Percentiles rank a stretch among this genome's conserved stretches.
Conservation (phyloP, 2,888 invertebrate genomes). For the Coelopa pilipes region DNA sequence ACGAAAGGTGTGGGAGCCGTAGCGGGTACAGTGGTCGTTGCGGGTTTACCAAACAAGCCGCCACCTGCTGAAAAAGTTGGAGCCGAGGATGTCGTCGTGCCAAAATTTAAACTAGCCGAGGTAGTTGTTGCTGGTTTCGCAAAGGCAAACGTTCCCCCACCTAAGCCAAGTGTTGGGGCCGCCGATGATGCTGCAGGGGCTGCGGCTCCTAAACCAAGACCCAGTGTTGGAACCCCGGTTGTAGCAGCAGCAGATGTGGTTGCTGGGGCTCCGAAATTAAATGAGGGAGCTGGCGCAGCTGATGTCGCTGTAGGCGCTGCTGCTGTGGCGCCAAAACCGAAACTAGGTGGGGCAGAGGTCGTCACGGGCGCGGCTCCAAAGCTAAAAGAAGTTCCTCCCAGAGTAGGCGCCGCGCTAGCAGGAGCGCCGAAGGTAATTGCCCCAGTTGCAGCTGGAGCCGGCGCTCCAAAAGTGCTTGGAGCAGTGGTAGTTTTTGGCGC, state of each 20-base stretch:
- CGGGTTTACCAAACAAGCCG: constrained; percentile 56
- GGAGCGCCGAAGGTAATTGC: constrained; percentile 30
- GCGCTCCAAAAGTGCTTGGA: constrained; percentile 42
- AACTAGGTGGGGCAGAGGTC: constrained; percentile 43
- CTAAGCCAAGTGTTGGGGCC: constrained; percentile 44
- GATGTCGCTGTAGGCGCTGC: constrained; percentile 22
- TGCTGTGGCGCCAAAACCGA: constrained; percentile 48
- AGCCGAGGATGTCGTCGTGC: constrained; percentile 57
- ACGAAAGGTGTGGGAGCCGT: constrained; percentile 54
- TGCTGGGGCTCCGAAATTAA: constrained; percentile 49
- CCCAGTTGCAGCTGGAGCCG: constrained; percentile 36
- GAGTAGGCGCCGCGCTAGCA: constrained; percentile 44
- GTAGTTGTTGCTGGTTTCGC: constrained; percentile 55
- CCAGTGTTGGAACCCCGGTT: constrained; percentile 33
- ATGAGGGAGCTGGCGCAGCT: constrained; percentile 42
- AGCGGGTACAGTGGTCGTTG: constrained; percentile 45
- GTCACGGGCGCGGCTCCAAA: constrained; percentile 39
- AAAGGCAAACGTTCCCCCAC: constrained; percentile 51
- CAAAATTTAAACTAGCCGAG: constrained; percentile 61
- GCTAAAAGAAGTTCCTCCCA: constrained; percentile 40
- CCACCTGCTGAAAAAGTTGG: constrained; percentile 48
- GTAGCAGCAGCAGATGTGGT: constrained; percentile 44
- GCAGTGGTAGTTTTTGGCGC: constrained; percentile 42
- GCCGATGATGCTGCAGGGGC: constrained; percentile 26
- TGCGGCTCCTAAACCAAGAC: background rate